Evolutionary conservation across 2,113 vertebrate genomes (phyloP).

Genomic region (Mastomys natalensis): DNA sequence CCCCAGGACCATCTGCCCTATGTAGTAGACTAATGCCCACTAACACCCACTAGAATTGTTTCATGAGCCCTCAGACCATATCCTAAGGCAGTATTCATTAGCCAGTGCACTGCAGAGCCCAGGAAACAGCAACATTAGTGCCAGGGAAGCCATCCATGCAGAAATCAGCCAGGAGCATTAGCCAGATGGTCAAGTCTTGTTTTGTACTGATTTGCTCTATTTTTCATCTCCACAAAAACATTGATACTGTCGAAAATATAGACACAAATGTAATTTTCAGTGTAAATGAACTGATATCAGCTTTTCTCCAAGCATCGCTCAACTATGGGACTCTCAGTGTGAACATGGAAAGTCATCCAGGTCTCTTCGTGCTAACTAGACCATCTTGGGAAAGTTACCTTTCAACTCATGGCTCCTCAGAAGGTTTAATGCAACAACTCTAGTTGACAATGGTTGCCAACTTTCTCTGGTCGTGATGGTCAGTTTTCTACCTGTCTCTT

Average conservation of each 20-base stretch:
- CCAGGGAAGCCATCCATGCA: background rate
- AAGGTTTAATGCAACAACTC: background rate
- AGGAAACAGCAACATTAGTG: background rate
- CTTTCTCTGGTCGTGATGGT: background rate
- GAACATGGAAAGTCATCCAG: background rate
- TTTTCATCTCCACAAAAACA: conserved; percentile 15
- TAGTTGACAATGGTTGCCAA: background rate
- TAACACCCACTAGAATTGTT: background rate
- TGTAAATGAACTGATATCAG: background rate
- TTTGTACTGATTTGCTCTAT: background rate
- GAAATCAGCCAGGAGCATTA: background rate
- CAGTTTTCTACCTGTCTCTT: background rate
- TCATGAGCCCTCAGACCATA: background rate
- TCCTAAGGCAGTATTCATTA: background rate
- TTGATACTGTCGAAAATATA: background rate
- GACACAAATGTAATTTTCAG: conserved; percentile 19
- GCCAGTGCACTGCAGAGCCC: background rate
- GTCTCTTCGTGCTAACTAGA: background rate
- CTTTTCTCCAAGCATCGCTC: conserved; percentile 20
- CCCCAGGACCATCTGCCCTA: background rate
- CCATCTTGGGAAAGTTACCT: background rate
- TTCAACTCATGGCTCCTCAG: conserved; percentile 5
- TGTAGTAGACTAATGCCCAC: background rate
- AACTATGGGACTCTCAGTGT: background rate
- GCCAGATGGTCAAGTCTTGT: background rate